Evolutionary conservation across 2,888 invertebrate genomes (phyloP), one percentile per base, ranked within the genome.

Genomic region (Nymphalis c-album): DNA sequence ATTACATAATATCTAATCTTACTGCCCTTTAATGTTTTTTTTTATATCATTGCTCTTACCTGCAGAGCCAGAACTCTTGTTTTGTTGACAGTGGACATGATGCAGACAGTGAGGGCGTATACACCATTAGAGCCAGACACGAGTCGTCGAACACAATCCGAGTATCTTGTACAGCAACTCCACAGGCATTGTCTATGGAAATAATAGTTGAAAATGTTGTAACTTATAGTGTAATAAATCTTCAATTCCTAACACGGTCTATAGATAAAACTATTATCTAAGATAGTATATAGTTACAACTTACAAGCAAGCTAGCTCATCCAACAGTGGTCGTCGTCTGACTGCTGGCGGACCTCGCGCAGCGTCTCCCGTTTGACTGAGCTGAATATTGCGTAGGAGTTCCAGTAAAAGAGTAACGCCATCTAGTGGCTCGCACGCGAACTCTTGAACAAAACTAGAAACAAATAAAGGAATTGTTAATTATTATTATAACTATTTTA

Each of bases 401-500:
- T 97, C 97, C 77, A 98, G 88, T 13, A 98, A 93, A 58, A 97
- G 90, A 7, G 95, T 95, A 2, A 98, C 95, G 10, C 98, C 98
- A 88, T 98, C 97, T 79, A 97, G 94, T 20, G 97, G 97, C 67
- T 97, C 95, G 63, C 96, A 95, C 0, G 97, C 95, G 85, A 98
- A 98, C 87, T 98, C 98, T 87, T 97, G 97, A 10, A 98, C 96
- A 85, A 98, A 98, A 86, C 98, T 98, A 92, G n/a, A 59, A 64
- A 20, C 31, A 18, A 51, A 62, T 45, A 5, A 31, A 26, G 10
- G 17, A 40, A 20, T 18, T 16, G 6, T 8, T 45, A 17, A 46
- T n/a, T 17, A 7, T 26, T 55, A 57, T 55, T 26, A 13, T n/a
- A n/a, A n/a, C 18, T 2, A 53, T 17, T 22, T 55, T 55, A 20